phyloP scores from a whole-genome alignment of 64 coral and sea anemone genomes.

The Pocillopora damicornis region DNA sequence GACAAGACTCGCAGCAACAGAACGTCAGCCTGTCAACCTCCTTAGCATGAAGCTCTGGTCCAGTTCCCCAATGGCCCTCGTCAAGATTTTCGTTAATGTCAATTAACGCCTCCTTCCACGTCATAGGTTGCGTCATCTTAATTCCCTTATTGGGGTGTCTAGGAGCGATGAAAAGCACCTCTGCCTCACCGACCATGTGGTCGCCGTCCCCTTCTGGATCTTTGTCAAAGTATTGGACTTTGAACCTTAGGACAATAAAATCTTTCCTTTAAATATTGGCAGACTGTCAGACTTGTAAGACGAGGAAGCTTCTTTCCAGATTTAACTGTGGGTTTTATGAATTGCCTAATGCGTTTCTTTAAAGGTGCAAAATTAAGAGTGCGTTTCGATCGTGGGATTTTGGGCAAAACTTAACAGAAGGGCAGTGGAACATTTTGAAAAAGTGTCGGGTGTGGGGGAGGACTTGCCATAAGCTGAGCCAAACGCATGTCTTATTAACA shows the following conservation, averaged over 20 bases:
- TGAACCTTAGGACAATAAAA: not conserved
- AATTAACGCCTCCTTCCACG: not conserved
- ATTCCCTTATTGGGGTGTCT: constrained; percentile 1
- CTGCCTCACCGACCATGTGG: not conserved
- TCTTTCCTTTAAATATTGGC: not conserved
- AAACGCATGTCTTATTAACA: too few species aligned
- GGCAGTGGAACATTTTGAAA: too few species aligned
- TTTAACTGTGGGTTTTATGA: too few species aligned
- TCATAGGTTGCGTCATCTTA: not conserved
- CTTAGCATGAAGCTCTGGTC: not conserved
- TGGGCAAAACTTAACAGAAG: too few species aligned
- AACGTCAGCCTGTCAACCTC: constrained; percentile 5
- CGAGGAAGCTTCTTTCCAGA: too few species aligned
- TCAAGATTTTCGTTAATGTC: not conserved
- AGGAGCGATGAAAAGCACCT: constrained; percentile 15
- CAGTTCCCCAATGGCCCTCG: not conserved
- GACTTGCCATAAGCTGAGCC: too few species aligned
- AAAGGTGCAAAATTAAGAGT: too few species aligned
- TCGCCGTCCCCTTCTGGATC: not conserved
- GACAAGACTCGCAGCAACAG: constrained; percentile 43
- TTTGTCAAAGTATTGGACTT: constrained; percentile 18
- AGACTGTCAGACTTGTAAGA: too few species aligned
- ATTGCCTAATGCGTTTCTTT: too few species aligned
- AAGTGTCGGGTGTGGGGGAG: too few species aligned
- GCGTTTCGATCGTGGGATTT: too few species aligned